Percentiles rank a stretch among this genome's conserved stretches.
Evolutionary conservation across 1,140 invertebrate genomes (phyloP).

Genomic region (Theocolax elegans): DNA sequence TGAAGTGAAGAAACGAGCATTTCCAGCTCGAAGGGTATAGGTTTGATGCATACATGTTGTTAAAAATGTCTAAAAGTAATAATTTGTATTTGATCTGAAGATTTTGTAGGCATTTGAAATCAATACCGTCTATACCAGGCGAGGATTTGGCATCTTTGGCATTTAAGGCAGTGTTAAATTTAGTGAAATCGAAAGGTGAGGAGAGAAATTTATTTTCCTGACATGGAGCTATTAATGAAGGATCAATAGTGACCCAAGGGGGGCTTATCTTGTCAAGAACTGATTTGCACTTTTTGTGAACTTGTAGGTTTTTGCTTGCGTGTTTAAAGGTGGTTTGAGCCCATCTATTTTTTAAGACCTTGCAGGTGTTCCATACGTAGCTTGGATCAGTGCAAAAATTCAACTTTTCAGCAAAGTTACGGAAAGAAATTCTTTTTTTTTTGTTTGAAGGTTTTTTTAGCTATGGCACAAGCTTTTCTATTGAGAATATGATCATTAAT

Average conservation of each 20-base stretch:
- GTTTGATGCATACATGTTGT: slow-evolving; percentile 23
- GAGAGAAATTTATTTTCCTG: background rate
- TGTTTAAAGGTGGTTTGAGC: too few relatives aligned
- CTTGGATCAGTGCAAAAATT: background rate
- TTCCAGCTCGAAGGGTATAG: slow-evolving; percentile 33
- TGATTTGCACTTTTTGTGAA: too few relatives aligned
- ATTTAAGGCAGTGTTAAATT: background rate
- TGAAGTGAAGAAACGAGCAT: slow-evolving; percentile 33
- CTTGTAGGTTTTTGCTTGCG: too few relatives aligned
- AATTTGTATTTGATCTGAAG: slow-evolving; percentile 8
- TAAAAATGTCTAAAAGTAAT: slow-evolving; percentile 23
- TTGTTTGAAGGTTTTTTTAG: background rate
- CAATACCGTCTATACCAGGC: background rate
- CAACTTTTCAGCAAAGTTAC: background rate
- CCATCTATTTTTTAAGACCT: slow-evolving; percentile 1
- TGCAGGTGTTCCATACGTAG: slow-evolving; percentile 2
- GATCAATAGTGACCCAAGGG: background rate
- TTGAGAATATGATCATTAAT: background rate
- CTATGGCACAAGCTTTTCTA: background rate
- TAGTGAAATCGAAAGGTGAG: background rate
- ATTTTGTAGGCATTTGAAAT: slow-evolving; percentile 1
- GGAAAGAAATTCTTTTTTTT: background rate
- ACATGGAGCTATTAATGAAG: background rate
- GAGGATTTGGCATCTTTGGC: background rate
- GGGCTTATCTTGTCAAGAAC: too few relatives aligned